Evolutionary conservation across 2,888 invertebrate species (phyloP).

Genomic region (Epistrophe grossulariae): DNA sequence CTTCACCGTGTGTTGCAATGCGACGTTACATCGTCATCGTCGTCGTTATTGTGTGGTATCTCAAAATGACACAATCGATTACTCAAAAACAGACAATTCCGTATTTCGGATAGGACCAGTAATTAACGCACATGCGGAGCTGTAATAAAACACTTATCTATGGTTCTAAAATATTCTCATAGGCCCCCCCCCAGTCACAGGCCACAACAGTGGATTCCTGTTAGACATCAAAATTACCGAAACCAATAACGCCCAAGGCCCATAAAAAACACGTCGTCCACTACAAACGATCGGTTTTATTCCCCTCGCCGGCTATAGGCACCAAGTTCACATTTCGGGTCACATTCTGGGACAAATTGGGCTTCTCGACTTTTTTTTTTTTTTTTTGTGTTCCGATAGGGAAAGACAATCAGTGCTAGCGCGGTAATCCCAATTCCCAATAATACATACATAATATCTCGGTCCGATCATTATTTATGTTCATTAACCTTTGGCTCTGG

Average conservation of each 20-base stretch:
- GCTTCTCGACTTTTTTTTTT: conserved; percentile 12
- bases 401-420: conserved; percentile 26
- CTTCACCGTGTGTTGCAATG: neutral
- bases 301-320: neutral
- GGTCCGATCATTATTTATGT: conserved; percentile 70
- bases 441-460: neutral
- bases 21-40: neutral
- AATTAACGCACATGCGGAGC: conserved; percentile 58
- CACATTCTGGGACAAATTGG: conserved; percentile 64
- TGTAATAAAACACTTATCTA: conserved; percentile 64
- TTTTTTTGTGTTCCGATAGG: too few species aligned
- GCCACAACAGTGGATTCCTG: conserved; percentile 47
- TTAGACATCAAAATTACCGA: conserved; percentile 56
- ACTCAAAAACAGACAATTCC: conserved; percentile 35
- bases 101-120: conserved; percentile 36
- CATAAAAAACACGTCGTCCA: conserved; percentile 44
- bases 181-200: neutral
- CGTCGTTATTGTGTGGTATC: too few species aligned
- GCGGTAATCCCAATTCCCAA: conserved; percentile 43
- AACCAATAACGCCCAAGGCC: conserved; percentile 26
- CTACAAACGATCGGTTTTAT: conserved; percentile 37
- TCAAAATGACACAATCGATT: conserved; percentile 63
- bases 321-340: conserved; percentile 57
- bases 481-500: conserved; percentile 67
- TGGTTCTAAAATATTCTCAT: conserved; percentile 8